Base-by-base conservation (phyloP, 53 echinoderm and acorn worm species). In the Antedon mediterranea region DNA sequence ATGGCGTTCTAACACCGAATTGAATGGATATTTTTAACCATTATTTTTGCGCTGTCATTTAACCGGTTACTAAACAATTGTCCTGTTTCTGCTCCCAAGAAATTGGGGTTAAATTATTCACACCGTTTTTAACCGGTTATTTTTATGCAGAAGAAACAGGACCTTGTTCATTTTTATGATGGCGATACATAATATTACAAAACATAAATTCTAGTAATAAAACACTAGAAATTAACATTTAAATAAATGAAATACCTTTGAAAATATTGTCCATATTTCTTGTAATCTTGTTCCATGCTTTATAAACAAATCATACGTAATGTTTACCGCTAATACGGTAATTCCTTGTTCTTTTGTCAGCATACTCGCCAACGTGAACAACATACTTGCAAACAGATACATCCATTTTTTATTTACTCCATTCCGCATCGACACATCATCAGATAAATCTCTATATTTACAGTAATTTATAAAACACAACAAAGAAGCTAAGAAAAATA, bases 281-380 rank as follows among this genome's bases (percentile, higher is more conserved):
- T 34, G 41, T 29, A 86, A 77, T 80, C 84, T 75, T 2, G 85
- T 79, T 79, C 77, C 80, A 34, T 90, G 84, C 33, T 82, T 76
- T 11, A 92, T 79, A 76, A 98, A 97, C 31, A 90, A 71, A 82
- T 98, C 93, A 73, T 88, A 98, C 72, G 92, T 88, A 23, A 83
- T 43, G 43, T 97, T 98, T 72, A 98, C 82, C n/a, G 92, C 98
- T 33, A 98, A 30, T 0, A 98, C 90, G 30, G 87, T 98, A 75
- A 98, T 86, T 30, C 92, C 98, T 31, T 90, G 93, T 43, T 98
- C 98, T 76, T 98, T 98, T 20, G 89, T 92, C 43, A 98, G 85
- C 81, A 93, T 91, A 77, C 91, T 91, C 80, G 83, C 34, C 32
- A 75, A 75, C 28, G 92, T 84, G 43, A 78, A 77, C 30, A 82